Base-by-base conservation (phyloP, 2,888 invertebrate species). In the Adelognathus sp. region DNA sequence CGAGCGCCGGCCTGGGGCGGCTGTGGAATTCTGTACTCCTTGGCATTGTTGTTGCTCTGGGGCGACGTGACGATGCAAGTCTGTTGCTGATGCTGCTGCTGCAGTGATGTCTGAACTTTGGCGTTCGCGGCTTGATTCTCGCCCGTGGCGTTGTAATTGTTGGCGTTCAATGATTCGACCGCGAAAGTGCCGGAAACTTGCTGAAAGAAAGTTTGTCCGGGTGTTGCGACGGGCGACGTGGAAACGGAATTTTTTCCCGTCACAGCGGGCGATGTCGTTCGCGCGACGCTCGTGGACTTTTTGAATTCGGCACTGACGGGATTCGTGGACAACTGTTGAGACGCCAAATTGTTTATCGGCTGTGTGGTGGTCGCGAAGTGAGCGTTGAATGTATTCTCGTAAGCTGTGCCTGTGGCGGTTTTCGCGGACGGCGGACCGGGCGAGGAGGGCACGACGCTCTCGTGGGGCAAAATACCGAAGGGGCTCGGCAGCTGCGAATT, bases 401-500 rank as follows among this genome's bases (percentile, higher is more conserved):
- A 95, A 58, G 93, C 91, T 5, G 91, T 86, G 81, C 92, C 90
- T n/a, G n/a, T n/a, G 50, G 79, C 81, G 81, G 93, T 91, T 88
- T 94, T 94, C 31, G 95, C 94, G 29, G 94, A 93, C 44, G 94
- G 93, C 14, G 93, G 90, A 84, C 94, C 94, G 69, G 94, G 94
- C 61, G 94, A 94, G 54, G 94, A 93, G 16, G 95, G 93, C 82
- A 95, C 95, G 82, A 95, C 95, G 92, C 95, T 95, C 91, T 96
- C 96, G 90, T 96, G 96, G 16, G 96, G 96, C 87, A 96, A 91
- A 85, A 96, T 95, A 77, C 96, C 96, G 90, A 96, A 96, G 0
- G 96, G 95, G 87, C 96, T 95, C 39, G 94, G 94, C 33, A 94
- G 91, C 88, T 94, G 94, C 9, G 89, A 83, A n/a, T n/a, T n/a